A percentile compares a stretch with the other conserved stretches of the same genome.
Evolutionary conservation across 2,113 vertebrate genomes (phyloP).

Genomic region (Myiopsitta monachus): DNA sequence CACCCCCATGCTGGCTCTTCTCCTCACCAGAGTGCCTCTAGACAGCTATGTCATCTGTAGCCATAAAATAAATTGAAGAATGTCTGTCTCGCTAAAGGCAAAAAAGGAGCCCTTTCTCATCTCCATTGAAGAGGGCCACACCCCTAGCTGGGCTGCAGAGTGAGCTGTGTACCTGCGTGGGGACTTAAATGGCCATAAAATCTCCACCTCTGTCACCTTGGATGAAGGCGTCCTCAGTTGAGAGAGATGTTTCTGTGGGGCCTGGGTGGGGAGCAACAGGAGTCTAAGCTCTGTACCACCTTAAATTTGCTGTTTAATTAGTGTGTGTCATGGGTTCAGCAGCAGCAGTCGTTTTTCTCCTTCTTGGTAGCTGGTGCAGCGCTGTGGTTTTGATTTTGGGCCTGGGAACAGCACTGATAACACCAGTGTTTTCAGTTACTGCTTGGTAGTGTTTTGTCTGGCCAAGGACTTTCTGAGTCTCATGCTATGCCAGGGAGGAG

Average conservation of each 20-base stretch:
- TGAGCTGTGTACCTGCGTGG: background rate
- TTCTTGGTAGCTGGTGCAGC: too few relatives aligned
- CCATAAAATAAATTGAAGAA: slow-evolving; percentile 17
- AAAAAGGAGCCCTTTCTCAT: background rate
- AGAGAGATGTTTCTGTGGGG: background rate
- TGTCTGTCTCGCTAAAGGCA: background rate
- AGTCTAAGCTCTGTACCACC: background rate
- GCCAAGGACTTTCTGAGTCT: too few relatives aligned
- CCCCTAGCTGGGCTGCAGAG: background rate
- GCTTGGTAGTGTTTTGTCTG: too few relatives aligned
- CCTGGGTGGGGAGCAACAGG: background rate
- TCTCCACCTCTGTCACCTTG: background rate
- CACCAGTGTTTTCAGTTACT: too few relatives aligned
- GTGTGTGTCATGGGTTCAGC: too few relatives aligned
- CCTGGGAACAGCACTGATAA: too few relatives aligned
- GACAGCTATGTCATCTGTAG: slow-evolving; percentile 42
- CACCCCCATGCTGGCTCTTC: background rate
- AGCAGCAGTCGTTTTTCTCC: too few relatives aligned
- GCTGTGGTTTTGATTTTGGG: too few relatives aligned
- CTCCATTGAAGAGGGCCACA: rapidly evolving
- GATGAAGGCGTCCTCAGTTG: background rate
- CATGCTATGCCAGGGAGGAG: too few relatives aligned
- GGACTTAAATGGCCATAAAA: background rate
- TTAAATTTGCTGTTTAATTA: background rate
- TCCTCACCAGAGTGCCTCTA: background rate